phyloP scores from a whole-genome alignment of 2,113 vertebrate species.

The Myiozetetes cayanensis region DNA sequence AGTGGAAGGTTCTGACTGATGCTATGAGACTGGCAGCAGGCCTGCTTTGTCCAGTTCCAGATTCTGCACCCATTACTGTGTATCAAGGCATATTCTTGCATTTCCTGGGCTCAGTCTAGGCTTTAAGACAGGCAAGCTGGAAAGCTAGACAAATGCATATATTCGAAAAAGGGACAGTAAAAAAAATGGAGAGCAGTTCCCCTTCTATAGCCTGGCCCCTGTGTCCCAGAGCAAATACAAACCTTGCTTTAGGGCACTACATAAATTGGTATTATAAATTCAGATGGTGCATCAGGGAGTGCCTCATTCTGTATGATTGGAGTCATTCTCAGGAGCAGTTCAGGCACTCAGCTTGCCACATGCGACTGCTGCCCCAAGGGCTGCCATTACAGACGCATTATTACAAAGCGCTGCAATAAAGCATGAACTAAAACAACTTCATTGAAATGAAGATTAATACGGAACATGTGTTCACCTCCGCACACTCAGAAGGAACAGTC shows the following conservation, averaged over 20 bases:
- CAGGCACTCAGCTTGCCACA: conserved; percentile 80
- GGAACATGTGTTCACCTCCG: conserved; percentile 73
- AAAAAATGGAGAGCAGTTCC: conserved; percentile 16
- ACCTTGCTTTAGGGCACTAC: conserved; percentile 76
- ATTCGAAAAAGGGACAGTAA: neutral
- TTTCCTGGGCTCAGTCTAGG: neutral
- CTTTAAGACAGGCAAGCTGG: conserved; percentile 4
- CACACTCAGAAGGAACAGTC: conserved; percentile 59
- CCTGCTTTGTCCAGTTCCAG: neutral
- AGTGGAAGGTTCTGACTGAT: neutral
- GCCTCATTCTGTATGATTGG: conserved; percentile 80
- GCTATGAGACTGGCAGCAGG: neutral
- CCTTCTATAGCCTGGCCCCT: conserved; percentile 38
- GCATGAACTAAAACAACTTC: conserved; percentile 81
- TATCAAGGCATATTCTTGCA: neutral
- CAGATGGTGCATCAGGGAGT: conserved; percentile 81
- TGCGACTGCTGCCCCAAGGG: conserved; percentile 77
- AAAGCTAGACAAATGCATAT: conserved; percentile 45
- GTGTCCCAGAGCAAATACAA: conserved; percentile 74
- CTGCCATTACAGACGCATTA: conserved; percentile 81
- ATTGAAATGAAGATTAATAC: conserved; percentile 84
- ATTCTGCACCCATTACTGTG: neutral
- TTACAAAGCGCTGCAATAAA: conserved; percentile 81
- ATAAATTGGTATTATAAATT: conserved; percentile 84
- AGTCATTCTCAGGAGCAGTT: conserved; percentile 77